A percentile compares a stretch with the other conserved stretches of the same genome.
Evolutionary conservation across 2,888 invertebrate genomes (phyloP).

Genomic region (Neoitamus cyanurus): DNA sequence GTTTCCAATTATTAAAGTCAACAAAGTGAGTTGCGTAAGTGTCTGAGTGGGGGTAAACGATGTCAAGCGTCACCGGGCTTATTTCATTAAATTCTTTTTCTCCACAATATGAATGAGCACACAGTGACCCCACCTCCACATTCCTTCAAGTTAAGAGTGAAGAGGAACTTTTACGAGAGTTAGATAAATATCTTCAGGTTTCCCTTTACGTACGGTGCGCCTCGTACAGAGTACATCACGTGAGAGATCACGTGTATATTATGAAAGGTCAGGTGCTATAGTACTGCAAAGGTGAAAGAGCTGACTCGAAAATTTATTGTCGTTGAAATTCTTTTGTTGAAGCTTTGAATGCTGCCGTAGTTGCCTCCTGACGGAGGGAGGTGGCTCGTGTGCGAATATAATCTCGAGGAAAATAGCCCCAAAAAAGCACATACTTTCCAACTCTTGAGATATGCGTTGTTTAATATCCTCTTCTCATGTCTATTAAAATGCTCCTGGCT

Average conservation of each 20-base stretch:
- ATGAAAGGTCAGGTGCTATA: background rate
- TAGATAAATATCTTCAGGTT: background rate
- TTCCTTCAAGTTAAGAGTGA: background rate
- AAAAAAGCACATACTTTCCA: background rate
- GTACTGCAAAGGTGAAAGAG: background rate
- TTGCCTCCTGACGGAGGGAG: background rate
- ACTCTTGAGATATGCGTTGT: background rate
- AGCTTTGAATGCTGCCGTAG: background rate
- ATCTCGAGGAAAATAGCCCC: background rate
- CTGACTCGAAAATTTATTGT: background rate
- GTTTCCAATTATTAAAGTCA: slow-evolving; percentile 4
- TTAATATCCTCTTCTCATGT: background rate
- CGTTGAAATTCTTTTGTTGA: background rate
- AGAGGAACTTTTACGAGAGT: slow-evolving; percentile 1
- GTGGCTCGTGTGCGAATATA: background rate
- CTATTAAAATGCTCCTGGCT: background rate
- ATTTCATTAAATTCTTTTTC: background rate
- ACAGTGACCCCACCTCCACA: background rate
- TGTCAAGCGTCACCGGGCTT: background rate
- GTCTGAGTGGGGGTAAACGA: background rate
- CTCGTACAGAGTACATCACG: background rate
- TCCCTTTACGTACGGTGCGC: background rate
- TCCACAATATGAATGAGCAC: background rate
- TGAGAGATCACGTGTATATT: background rate
- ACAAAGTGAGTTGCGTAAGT: background rate